Conservation (phyloP, 2,888 invertebrate genomes). For the Aelia acuminata region DNA sequence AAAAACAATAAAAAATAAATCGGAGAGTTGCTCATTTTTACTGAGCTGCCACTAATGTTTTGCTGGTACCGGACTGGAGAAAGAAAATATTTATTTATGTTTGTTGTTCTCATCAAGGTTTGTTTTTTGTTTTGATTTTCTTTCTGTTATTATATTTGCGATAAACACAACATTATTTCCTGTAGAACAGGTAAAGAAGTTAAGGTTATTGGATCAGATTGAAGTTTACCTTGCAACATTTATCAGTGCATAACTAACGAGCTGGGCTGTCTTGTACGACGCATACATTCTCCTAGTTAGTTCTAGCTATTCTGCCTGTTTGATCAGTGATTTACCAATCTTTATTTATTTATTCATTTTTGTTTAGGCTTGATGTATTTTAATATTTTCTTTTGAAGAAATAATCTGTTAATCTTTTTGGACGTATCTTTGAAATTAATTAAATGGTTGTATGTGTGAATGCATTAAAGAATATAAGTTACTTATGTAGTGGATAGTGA, state of each 20-base stretch:
- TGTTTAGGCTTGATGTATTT: too few species aligned
- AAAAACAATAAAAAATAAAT: background rate
- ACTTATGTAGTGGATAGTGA: too few species aligned
- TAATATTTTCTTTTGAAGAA: too few species aligned
- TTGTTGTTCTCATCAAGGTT: background rate
- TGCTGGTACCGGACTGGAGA: background rate
- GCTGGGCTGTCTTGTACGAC: background rate
- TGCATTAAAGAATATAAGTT: too few species aligned
- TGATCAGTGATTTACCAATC: too few species aligned
- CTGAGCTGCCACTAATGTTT: background rate
- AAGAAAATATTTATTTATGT: background rate
- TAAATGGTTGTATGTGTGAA: too few species aligned
- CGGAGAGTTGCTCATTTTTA: background rate
- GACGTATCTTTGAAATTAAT: too few species aligned
- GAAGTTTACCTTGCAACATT: conserved; percentile 23
- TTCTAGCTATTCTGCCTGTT: background rate
- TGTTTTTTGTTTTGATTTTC: background rate
- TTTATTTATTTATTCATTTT: background rate
- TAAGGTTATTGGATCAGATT: conserved; percentile 22
- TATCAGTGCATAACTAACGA: conserved; percentile 46
- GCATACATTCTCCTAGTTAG: background rate
- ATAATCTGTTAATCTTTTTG: too few species aligned
- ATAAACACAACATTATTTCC: conserved; percentile 18
- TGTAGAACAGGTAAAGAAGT: conserved; percentile 38
- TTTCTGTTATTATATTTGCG: background rate